These are phyloP conservation scores for Steinernema carpocapsae DNA, from an alignment of 2,888 invertebrate genomes.

Conservation along the genomic window DNA sequence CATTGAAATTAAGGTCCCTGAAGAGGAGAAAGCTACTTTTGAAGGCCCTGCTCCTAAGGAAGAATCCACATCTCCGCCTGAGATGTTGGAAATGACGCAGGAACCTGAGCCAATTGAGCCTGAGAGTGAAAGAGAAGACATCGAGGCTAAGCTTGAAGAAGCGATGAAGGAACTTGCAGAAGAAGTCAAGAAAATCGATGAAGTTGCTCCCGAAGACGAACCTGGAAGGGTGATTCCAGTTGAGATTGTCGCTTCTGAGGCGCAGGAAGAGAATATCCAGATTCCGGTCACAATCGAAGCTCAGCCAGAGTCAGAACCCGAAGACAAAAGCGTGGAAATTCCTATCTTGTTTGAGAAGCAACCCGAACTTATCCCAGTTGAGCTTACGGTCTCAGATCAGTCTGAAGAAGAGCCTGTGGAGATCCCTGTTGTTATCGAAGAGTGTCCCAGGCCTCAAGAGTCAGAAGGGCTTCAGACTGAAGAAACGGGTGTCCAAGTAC, in stretches of 20 bases:
- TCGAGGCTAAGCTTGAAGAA: neutral
- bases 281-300: constrained; percentile 5
- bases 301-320: too few species aligned
- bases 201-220: neutral
- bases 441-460: neutral
- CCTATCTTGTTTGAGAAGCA: neutral
- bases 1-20: neutral
- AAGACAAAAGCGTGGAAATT: neutral
- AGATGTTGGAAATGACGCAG: constrained; percentile 10
- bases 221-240: neutral
- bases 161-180: neutral
- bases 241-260: neutral
- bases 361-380: neutral
- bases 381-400: constrained; percentile 13
- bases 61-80: neutral
- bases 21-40: neutral
- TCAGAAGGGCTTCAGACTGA: neutral
- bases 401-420: constrained; percentile 38
- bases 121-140: neutral
- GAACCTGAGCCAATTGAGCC: neutral
- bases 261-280: neutral
- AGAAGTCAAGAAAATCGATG: neutral
- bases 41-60: constrained; percentile 5
- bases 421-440: neutral
- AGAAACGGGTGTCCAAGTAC: neutral